Evolutionary conservation across 2,888 invertebrate species (phyloP), one percentile per base, ranked within the genome.

Genomic region (Lasioglossum zephyrum): DNA sequence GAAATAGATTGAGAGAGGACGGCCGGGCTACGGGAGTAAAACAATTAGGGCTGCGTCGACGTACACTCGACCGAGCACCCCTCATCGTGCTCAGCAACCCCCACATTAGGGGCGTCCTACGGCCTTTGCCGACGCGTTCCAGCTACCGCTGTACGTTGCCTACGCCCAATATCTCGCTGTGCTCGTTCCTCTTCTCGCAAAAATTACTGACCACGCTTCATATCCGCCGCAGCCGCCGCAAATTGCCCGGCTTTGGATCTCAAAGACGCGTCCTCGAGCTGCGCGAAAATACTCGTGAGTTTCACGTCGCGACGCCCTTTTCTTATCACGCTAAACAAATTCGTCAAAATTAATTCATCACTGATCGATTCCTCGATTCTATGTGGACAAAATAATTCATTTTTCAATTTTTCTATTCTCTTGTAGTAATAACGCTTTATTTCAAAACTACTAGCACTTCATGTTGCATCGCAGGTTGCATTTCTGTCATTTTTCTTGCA

Each of bases 31-130:
- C 92, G 94, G 91, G 90, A 94, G 94, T 94, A 94, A 94, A 94
- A 94, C 94, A 94, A 94, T 94, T 94, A 94, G 93, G 92, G 93
- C 92, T 93, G 93, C 93, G 92, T 92, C 92, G 93, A 92, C 92
- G 93, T 91, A 94, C 94, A 93, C 94, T 94, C 93, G 93, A 94
- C 89, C 90, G 94, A 91, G 92, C 94, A 94, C 93, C 94, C 94
- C 91, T 92, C 91, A 87, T 88, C 88, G 86, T 90, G 87, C 85
- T 88, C 91, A 77, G 72, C 89, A 85, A 79, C 85, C 85, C 87
- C 84, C 88, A 41, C 84, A 89, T 80, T 85, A 90, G 87, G 90
- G 91, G 86, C 84, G 89, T 89, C 86, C 89, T 89, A 87, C 88
- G 91, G 87, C 88, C 89, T 89, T 91, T 91, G 91, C 87, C 88